Conservation (phyloP, 2,113 vertebrate genomes). For the Trichechus manatus region DNA sequence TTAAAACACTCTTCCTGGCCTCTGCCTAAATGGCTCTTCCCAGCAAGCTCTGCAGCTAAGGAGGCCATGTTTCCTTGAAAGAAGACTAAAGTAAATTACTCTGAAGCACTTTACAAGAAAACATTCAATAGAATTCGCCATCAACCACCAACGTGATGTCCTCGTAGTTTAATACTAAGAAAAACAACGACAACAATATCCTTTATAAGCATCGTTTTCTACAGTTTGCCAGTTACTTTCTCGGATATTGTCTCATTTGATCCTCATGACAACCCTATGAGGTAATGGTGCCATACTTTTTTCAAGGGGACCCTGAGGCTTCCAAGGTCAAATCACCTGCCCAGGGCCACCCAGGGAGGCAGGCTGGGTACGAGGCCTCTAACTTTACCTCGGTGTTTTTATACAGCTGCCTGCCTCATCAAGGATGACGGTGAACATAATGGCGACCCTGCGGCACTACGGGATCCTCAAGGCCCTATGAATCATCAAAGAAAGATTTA, state of each 20-base stretch:
- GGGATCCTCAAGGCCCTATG: conserved; percentile 25
- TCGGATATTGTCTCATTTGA: not conserved
- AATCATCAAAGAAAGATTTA: conserved; percentile 73
- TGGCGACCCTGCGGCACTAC: conserved; percentile 10
- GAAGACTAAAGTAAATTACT: not conserved
- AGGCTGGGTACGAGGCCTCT: not conserved
- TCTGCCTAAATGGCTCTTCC: conserved; percentile 13
- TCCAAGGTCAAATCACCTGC: conserved; percentile 36
- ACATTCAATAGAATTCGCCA: not conserved
- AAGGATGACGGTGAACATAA: not conserved
- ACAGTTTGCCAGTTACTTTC: not conserved
- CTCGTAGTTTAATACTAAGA: not conserved
- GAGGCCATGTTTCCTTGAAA: conserved; percentile 25
- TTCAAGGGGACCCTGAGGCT: not conserved
- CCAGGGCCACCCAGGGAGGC: conserved; percentile 45
- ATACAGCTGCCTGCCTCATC: conserved; percentile 31
- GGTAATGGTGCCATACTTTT: not conserved
- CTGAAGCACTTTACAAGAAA: not conserved
- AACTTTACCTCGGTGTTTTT: conserved; percentile 11
- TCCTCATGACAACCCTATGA: not conserved
- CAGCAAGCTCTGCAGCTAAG: not conserved
- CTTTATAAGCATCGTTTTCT: not conserved
- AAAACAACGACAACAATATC: not conserved
- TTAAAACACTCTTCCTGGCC: not conserved
- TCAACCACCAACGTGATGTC: not conserved